Conservation (phyloP, 2,113 vertebrate species). For the Oncorhynchus tshawytscha region DNA sequence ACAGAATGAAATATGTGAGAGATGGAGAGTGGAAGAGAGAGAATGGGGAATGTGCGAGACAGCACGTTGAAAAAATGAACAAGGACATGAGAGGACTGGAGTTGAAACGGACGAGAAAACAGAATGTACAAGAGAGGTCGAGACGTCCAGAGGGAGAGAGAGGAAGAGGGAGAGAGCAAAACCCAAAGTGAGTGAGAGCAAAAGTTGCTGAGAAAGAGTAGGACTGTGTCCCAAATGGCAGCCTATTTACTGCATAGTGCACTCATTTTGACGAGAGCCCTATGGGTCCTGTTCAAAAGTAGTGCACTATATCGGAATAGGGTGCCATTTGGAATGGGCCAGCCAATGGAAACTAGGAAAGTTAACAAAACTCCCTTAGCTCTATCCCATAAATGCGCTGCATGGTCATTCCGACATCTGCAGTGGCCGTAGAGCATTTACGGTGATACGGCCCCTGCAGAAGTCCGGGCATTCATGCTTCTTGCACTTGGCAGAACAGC, state of each 20-base stretch:
- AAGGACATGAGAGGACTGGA: slow-evolving; percentile 41
- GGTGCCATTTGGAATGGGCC: not conserved
- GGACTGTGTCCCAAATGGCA: not conserved
- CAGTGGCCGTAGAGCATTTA: no score
- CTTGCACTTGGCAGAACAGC: no score
- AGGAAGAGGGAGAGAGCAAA: not conserved
- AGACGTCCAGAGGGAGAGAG: slow-evolving; percentile 15
- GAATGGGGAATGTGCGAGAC: slow-evolving; percentile 39
- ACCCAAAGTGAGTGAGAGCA: slow-evolving; percentile 13
- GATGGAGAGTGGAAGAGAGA: slow-evolving; percentile 22
- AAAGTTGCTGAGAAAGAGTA: slow-evolving; percentile 13
- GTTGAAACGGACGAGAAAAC: slow-evolving; percentile 38
- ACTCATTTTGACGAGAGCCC: no score
- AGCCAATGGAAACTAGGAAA: not conserved
- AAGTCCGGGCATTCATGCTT: no score
- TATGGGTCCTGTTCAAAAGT: no score
- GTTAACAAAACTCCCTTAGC: not conserved
- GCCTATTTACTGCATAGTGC: no score
- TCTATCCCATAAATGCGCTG: slow-evolving; percentile 46
- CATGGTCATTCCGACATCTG: no score
- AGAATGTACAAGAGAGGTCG: not conserved
- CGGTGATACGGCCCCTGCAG: no score
- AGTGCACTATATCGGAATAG: no score
- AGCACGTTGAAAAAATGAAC: slow-evolving; percentile 14
- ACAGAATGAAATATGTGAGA: slow-evolving; percentile 50